These are phyloP conservation scores for Amiota mariae DNA, from an alignment of 2,888 invertebrate genomes.

Conservation along the genomic window DNA sequence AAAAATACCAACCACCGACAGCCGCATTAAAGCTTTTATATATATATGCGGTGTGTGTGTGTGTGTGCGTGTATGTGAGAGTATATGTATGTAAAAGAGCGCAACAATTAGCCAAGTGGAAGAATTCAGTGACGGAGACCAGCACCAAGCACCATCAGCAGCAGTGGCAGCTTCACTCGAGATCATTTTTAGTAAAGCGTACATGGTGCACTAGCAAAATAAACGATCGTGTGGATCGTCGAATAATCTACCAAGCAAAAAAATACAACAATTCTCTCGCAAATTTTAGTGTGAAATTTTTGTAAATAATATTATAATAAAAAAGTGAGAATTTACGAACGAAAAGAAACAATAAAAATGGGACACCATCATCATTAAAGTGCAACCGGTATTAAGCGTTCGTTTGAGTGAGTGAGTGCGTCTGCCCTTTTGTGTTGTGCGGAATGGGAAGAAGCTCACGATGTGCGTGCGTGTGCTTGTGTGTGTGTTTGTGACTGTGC, in stretches of 20 bases:
- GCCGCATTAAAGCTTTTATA: neutral
- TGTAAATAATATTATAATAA: no score
- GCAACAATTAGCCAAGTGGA: conserved; percentile 11
- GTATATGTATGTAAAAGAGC: neutral
- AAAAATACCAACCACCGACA: conserved; percentile 31
- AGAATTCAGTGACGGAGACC: neutral
- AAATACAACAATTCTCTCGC: no score
- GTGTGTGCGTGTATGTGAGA: neutral
- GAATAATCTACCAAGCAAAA: no score
- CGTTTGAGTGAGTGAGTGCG: conserved; percentile 28
- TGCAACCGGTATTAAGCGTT: conserved; percentile 59
- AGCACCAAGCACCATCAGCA: no score
- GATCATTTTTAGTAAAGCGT: neutral
- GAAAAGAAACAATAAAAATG: no score
- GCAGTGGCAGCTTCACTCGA: neutral
- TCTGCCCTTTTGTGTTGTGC: no score
- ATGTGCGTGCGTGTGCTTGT: conserved; percentile 24
- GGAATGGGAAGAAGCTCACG: neutral
- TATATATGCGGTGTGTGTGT: no score
- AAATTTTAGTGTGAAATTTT: no score
- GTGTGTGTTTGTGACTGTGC: conserved; percentile 19
- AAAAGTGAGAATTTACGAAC: no score
- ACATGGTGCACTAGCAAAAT: neutral
- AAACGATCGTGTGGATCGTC: no score
- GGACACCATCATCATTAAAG: conserved; percentile 36